Conservation (phyloP, 2,797 vertebrate species). For the Typhlichthys eigenmanni region DNA sequence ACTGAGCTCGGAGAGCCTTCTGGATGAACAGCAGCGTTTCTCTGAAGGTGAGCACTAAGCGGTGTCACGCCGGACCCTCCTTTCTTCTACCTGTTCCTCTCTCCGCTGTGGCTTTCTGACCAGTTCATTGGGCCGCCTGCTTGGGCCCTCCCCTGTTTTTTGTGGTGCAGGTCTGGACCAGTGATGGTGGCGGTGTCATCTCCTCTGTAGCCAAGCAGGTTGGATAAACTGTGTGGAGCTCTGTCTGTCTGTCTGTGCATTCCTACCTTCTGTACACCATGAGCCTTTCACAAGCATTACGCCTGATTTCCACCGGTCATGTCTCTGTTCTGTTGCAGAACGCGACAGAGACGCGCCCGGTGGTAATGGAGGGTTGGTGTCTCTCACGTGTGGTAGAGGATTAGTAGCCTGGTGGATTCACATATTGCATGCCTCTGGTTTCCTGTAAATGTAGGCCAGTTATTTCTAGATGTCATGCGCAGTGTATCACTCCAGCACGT, state of each 20-base stretch:
- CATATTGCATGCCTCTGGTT: too few species aligned
- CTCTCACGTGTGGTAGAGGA: too few species aligned
- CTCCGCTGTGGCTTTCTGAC: slow-evolving; percentile 68
- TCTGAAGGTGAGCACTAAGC: slow-evolving; percentile 90
- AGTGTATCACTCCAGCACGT: too few species aligned
- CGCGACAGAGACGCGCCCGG: too few species aligned
- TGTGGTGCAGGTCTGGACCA: slow-evolving; percentile 81
- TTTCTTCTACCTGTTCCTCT: slow-evolving; percentile 48
- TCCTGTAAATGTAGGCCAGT: too few species aligned
- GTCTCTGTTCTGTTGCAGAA: too few species aligned
- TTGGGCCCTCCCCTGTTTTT: slow-evolving; percentile 71
- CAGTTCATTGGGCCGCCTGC: slow-evolving; percentile 59
- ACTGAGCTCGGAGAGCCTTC: slow-evolving; percentile 92
- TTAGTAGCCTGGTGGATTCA: too few species aligned
- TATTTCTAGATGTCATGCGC: too few species aligned
- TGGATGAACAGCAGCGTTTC: slow-evolving; percentile 83
- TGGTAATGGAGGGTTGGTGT: too few species aligned
- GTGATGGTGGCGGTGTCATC: slow-evolving; percentile 74
- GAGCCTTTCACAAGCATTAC: too few species aligned
- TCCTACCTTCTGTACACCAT: slow-evolving; percentile 3
- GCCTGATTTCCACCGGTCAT: too few species aligned
- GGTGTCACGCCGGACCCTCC: slow-evolving; percentile 31
- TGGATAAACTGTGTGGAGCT: slow-evolving; percentile 56
- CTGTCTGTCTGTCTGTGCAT: slow-evolving; percentile 41
- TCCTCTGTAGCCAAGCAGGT: slow-evolving; percentile 78